Percentiles rank a stretch among this genome's conserved stretches.
Evolutionary conservation across 2,888 invertebrate species (phyloP).

Genomic region (Kryphioiulus occultus): DNA sequence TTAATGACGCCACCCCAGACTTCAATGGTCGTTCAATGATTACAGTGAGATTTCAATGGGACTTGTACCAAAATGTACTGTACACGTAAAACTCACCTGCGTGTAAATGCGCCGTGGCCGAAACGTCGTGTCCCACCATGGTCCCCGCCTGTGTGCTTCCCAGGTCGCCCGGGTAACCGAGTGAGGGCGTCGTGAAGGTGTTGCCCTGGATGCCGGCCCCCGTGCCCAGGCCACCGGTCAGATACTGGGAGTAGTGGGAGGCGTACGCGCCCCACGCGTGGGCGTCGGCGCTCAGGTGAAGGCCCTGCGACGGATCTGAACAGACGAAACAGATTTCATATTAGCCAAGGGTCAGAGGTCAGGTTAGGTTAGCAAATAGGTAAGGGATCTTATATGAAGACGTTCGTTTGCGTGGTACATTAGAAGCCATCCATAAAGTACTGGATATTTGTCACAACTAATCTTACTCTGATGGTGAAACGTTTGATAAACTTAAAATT

Average conservation of each 20-base stretch:
- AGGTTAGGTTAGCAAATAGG: too few species aligned
- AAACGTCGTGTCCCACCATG: slow-evolving; percentile 44
- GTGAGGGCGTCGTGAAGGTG: slow-evolving; percentile 53
- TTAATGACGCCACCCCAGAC: too few species aligned
- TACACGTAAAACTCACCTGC: too few species aligned
- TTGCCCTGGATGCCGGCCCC: slow-evolving; percentile 54
- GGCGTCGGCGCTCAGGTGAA: slow-evolving; percentile 53
- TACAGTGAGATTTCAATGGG: too few species aligned
- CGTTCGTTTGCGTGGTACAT: not conserved
- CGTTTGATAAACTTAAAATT: too few species aligned
- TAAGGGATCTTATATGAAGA: not conserved
- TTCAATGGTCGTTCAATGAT: too few species aligned
- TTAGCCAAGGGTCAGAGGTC: too few species aligned
- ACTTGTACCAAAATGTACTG: too few species aligned
- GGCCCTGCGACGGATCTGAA: slow-evolving; percentile 55
- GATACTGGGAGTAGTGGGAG: slow-evolving; percentile 55
- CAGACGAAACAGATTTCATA: not conserved
- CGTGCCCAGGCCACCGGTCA: slow-evolving; percentile 53
- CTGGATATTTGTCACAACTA: too few species aligned
- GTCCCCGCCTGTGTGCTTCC: slow-evolving; percentile 47
- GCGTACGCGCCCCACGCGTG: slow-evolving; percentile 55
- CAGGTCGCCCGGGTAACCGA: slow-evolving; percentile 52
- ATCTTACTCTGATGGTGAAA: too few species aligned
- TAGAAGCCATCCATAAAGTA: not conserved
- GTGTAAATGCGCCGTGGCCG: slow-evolving; percentile 42